These are phyloP conservation scores for Cheilosia soror DNA, from an alignment of 2,888 invertebrate genomes.

Conservation along the genomic window DNA sequence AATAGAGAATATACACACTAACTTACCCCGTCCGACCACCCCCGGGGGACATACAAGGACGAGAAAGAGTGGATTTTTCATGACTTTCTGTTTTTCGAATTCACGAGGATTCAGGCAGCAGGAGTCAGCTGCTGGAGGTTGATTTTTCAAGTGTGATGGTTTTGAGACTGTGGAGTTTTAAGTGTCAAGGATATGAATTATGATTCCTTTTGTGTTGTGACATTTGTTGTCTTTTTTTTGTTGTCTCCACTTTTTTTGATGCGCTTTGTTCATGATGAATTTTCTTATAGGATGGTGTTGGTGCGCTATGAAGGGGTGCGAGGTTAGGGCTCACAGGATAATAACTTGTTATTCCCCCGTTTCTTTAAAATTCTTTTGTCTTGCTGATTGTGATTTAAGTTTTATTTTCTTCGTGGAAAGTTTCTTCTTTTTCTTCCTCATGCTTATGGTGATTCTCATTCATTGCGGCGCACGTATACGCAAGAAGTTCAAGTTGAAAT, in stretches of 20 bases:
- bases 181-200: slow-evolving; percentile 75
- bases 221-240: slow-evolving; percentile 52
- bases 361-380: slow-evolving; percentile 20
- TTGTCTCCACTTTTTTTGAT: background rate
- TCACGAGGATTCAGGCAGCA: slow-evolving; percentile 30
- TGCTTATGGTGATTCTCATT: slow-evolving; percentile 23
- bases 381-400: slow-evolving; percentile 31
- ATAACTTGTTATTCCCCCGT: slow-evolving; percentile 35
- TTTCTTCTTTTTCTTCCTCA: background rate
- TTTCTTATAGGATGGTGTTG: slow-evolving; percentile 12
- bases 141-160: slow-evolving; percentile 70
- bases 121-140: slow-evolving; percentile 61
- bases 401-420: slow-evolving; percentile 23
- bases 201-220: slow-evolving; percentile 59
- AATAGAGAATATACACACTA: slow-evolving; percentile 61
- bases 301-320: slow-evolving; percentile 7
- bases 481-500: background rate
- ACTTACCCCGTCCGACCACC: slow-evolving; percentile 24
- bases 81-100: slow-evolving; percentile 35
- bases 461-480: slow-evolving; percentile 3
- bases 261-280: slow-evolving; percentile 1
- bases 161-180: slow-evolving; percentile 71
- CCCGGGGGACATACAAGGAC: slow-evolving; percentile 46
- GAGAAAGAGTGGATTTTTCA: slow-evolving; percentile 39
- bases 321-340: slow-evolving; percentile 37